These are phyloP conservation scores for Taphrorychus bicolor DNA, from an alignment of 2,888 invertebrate genomes.

Conservation along the genomic window DNA sequence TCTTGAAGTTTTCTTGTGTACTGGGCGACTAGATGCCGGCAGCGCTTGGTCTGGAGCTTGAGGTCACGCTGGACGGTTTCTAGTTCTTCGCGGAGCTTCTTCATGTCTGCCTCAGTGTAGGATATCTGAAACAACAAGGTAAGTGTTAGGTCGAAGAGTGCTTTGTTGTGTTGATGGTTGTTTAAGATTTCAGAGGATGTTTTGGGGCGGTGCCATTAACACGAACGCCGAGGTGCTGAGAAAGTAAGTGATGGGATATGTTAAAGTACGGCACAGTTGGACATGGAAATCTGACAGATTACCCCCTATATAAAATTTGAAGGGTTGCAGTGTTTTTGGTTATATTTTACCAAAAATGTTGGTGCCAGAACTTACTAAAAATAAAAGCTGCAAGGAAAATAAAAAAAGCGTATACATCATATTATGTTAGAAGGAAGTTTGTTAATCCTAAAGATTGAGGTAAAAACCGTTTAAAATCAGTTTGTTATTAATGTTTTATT, in stretches of 20 bases:
- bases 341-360: no score
- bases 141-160: background rate
- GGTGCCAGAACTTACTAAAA: no score
- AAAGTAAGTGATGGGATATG: constrained; percentile 32
- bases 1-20: constrained; percentile 68
- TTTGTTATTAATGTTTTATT: no score
- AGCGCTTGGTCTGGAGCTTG: constrained; percentile 70
- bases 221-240: constrained; percentile 35
- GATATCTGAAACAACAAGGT: constrained; percentile 68
- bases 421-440: no score
- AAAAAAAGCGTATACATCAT: no score
- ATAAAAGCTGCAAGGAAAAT: no score
- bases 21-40: constrained; percentile 72
- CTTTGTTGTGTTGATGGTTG: background rate
- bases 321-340: no score
- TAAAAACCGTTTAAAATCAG: no score
- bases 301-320: no score
- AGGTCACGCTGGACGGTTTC: constrained; percentile 72
- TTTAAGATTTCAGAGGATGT: constrained; percentile 18
- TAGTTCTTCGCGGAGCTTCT: constrained; percentile 68
- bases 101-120: constrained; percentile 66
- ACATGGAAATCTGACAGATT: no score
- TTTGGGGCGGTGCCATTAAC: constrained; percentile 36
- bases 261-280: background rate
- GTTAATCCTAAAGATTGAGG: no score